Percentiles rank a stretch among this genome's conserved stretches.
Evolutionary conservation across 2,888 invertebrate species (phyloP).

Genomic region (Diaprepes abbreviatus): DNA sequence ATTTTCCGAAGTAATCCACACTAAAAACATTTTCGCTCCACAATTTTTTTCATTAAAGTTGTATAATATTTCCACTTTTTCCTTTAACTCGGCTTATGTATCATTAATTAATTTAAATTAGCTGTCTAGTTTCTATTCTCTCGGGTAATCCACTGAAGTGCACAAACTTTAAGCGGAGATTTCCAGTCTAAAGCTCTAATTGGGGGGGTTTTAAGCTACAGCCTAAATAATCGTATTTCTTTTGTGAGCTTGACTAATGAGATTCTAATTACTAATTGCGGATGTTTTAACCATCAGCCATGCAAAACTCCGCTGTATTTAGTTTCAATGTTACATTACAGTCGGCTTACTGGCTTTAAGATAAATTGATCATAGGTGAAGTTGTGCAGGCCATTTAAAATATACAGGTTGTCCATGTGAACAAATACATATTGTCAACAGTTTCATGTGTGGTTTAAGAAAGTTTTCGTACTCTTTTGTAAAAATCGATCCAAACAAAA

Average conservation of each 20-base stretch:
- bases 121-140: constrained; percentile 17
- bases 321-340: constrained; percentile 3
- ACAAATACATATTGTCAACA: too few relatives aligned
- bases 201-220: not conserved
- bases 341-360: too few relatives aligned
- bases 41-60: too few relatives aligned
- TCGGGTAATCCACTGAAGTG: constrained; percentile 9
- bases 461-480: too few relatives aligned
- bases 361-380: too few relatives aligned
- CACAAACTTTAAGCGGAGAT: constrained; percentile 16
- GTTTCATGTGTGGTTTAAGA: too few relatives aligned
- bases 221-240: constrained; percentile 17
- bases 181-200: constrained; percentile 5
- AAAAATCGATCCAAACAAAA: too few relatives aligned
- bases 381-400: too few relatives aligned
- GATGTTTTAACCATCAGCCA: not conserved
- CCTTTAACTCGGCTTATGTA: not conserved
- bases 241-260: constrained; percentile 21
- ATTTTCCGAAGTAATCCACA: too few relatives aligned
- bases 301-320: not conserved
- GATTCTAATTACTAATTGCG: constrained; percentile 38
- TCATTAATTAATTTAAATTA: constrained; percentile 18
- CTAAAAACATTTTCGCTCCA: too few relatives aligned
- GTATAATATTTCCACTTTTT: not conserved
- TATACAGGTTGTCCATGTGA: too few relatives aligned